phyloP scores from a whole-genome alignment of 2,797 vertebrate genomes.

The Macropus fuliginosus region DNA sequence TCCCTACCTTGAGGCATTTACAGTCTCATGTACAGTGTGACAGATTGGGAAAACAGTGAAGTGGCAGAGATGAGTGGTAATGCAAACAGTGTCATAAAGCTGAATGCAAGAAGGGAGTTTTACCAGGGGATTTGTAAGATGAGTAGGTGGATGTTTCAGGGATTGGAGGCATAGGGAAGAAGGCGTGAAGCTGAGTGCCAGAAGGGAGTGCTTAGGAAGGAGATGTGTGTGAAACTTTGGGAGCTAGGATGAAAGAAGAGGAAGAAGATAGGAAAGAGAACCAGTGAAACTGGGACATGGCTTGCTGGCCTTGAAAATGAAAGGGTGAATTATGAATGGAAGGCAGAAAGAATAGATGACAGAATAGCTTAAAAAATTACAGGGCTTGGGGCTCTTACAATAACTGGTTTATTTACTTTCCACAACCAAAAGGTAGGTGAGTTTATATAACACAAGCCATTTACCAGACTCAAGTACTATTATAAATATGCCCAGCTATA shows the following conservation, averaged over 20 bases:
- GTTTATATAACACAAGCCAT: rapidly evolving
- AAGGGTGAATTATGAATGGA: background rate
- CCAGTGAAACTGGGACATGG: background rate
- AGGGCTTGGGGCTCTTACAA: rapidly evolving
- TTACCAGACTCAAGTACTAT: rapidly evolving
- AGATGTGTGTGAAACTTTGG: background rate
- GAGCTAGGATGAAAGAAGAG: background rate
- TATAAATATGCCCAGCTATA: background rate
- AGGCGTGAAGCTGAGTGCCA: background rate
- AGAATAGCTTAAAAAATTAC: rapidly evolving
- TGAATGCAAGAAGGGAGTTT: rapidly evolving
- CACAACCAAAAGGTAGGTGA: background rate
- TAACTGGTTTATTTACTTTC: background rate
- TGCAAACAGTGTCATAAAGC: background rate
- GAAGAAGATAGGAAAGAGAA: rapidly evolving
- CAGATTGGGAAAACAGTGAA: background rate
- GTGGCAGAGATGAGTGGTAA: background rate
- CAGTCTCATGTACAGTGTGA: rapidly evolving
- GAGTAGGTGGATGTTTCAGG: background rate
- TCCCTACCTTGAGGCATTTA: rapidly evolving
- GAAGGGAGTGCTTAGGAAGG: background rate
- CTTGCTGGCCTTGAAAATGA: background rate
- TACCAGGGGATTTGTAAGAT: background rate
- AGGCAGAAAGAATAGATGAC: background rate
- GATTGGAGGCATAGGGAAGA: background rate